Evolutionary conservation across 1,140 invertebrate genomes (phyloP), one percentile per base, ranked within the genome.

Genomic region (Pseudomyrmex pallidus): DNA sequence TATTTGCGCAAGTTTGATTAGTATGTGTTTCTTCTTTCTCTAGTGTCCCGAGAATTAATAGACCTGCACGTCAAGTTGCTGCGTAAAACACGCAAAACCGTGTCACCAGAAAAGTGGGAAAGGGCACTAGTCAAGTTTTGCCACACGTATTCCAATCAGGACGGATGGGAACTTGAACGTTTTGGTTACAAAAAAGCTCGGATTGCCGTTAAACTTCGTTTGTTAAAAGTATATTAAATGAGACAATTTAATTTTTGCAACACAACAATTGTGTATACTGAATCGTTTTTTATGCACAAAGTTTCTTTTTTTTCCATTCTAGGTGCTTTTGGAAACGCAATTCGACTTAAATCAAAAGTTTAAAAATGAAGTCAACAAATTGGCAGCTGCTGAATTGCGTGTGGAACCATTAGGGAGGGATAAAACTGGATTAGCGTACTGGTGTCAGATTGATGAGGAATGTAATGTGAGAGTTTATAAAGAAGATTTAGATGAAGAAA

Each of bases 321-420:
- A 99, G 98, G 96, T 97, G 91, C 94, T 99, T 62, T 94, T 99
- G 83, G 99, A 99, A 95, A 96, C 97, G 87, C 99, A 99, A 93
- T 99, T 99, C 95, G 98, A 99, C 91, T 96, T 96, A 85, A 99
- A 99, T 95, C 95, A 95, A 59, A 99, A 98, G 92, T 99, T 99
- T 93, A 99, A 99, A 93, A 96, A 96, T 87, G 97, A 98, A 93
- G 96, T 99, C 5, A 98, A 99, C 93, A 97, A 97, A 89, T 93
- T 97, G 63, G 95, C 96, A 85, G 96, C 98, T 50, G 95, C 96
- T 68, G 97, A 98, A 48, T 95, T 99, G 64, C 95, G 99, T 61
- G 95, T 97, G 64, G 95, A 97, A 90, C 98, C 99, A 2, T 95
- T 99, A 85, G 99, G 99, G 22, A 95, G 97, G 86, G 99, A 99